phyloP scores from a whole-genome alignment of 2,797 vertebrate genomes.

The Rousettus madagascariensis region DNA sequence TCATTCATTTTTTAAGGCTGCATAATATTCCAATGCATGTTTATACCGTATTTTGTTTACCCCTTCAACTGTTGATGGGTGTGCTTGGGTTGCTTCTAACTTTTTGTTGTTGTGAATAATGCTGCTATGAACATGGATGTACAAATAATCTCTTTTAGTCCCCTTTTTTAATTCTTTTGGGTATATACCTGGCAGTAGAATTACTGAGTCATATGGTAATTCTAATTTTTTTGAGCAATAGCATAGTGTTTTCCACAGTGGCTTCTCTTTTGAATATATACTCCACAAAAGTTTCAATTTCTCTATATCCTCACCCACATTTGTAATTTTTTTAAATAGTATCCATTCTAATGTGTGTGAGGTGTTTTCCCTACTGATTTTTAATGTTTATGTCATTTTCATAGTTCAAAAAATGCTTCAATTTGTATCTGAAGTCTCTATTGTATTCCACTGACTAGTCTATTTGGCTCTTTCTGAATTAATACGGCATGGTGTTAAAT shows the following conservation, averaged over 20 bases:
- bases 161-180: not conserved
- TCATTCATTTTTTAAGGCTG: not conserved
- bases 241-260: not conserved
- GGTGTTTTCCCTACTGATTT: not conserved
- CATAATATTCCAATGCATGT: not conserved
- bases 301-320: not conserved
- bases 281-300: not conserved
- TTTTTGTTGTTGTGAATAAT: not conserved
- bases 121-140: not conserved
- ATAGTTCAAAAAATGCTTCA: not conserved
- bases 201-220: not conserved
- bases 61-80: not conserved
- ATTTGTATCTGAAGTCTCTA: not conserved
- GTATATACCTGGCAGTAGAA: not conserved
- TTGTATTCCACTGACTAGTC: not conserved
- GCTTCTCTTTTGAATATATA: not conserved
- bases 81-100: not conserved
- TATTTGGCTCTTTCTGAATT: not conserved
- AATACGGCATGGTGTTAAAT: not conserved
- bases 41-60: not conserved
- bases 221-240: not conserved
- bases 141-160: not conserved
- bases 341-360: not conserved
- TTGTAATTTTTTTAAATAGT: not conserved
- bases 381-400: constrained; percentile 16